Base-by-base conservation (phyloP, 2,888 invertebrate genomes). In the Athalia rosae region DNA sequence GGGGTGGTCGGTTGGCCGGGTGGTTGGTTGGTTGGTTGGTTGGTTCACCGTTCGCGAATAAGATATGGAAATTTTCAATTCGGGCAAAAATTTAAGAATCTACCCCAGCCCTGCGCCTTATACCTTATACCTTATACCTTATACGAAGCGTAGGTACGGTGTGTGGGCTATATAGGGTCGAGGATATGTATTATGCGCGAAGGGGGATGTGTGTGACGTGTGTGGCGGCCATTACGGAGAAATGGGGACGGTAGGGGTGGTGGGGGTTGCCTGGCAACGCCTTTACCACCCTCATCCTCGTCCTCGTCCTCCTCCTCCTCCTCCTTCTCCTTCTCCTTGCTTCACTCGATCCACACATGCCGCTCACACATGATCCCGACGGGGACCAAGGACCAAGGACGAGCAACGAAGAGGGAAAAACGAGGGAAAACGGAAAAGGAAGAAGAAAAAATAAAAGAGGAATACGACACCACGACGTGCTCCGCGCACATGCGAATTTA, bases 211-310 rank as follows among this genome's bases (percentile, higher is more conserved):
- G 87, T 84, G 86, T 85, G 84, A 83, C 84, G 83, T 84, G 84
- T 83, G 83, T 82, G 83, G 84, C 84, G 83, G 84, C 78, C 78
- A 78, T 78, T 78, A 78, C 78, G 82, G 83, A 58, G 53, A 48
- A 48, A 47, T 41, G 61, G 85, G 84, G 83, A 84, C 81, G 86
- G 84, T 84, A 85, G 87, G 84, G 84, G 88, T 89, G 86, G 84
- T 84, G 85, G 87, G 84, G 84, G 88, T 89, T 88, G 89, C 89
- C 84, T 85, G 85, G 88, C 88, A 88, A 89, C 89, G 82, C 81
- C 80, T 79, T 80, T 80, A 79, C 77, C 81, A 77, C 81, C 81
- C 80, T 79, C 79, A 69, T 80, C 79, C 80, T 78, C 78, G 78
- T 79, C 80, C 79, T 80, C n/a, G n/a, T n/a, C 78, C 77, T 78